Conservation (phyloP, 2,113 vertebrate genomes). For the Centropus bengalensis region DNA sequence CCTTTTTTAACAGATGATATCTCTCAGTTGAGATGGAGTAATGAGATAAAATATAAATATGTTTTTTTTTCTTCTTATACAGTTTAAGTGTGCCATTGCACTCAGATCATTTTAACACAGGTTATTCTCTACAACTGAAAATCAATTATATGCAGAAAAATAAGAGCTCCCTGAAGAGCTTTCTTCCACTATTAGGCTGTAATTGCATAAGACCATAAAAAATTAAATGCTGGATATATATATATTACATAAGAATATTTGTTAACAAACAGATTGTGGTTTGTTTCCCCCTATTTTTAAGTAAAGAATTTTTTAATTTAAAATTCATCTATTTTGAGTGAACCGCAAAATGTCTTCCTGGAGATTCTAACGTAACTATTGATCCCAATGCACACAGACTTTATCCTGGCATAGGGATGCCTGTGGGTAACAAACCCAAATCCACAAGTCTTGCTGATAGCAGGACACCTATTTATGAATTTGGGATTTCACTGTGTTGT, state of each 20-base stretch:
- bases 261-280: not conserved
- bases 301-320: not conserved
- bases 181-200: not conserved
- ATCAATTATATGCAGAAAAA: not conserved
- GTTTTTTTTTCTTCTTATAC: not conserved
- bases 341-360: not conserved
- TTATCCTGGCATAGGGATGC: not conserved
- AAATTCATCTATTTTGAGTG: not conserved
- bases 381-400: not conserved
- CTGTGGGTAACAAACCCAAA: not conserved
- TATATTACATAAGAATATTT: not conserved
- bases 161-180: not conserved
- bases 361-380: not conserved
- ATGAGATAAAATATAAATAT: slow-evolving; percentile 25
- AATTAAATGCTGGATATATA: not conserved
- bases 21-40: not conserved
- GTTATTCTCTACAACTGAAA: slow-evolving; percentile 8
- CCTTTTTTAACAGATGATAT: not conserved
- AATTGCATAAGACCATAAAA: not conserved
- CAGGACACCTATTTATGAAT: not conserved
- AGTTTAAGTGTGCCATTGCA: not conserved
- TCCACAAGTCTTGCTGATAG: not conserved
- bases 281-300: not conserved
- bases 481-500: not conserved
- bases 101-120: not conserved